Evolutionary conservation across 2,888 invertebrate species (phyloP), one percentile per base, ranked within the genome.

Genomic region (Drosophila lacicola): DNA sequence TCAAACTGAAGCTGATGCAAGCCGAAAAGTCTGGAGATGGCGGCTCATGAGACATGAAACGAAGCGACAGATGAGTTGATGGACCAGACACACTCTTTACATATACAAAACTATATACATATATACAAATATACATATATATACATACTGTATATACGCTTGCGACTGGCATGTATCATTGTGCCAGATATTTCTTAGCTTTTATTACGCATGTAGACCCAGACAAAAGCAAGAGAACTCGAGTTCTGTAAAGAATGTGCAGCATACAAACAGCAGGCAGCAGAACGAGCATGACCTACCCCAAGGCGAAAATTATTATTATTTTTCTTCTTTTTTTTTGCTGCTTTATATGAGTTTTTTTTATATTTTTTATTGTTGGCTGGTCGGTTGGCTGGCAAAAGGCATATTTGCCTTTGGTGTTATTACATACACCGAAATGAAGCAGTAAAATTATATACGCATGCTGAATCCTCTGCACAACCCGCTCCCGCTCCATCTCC

Each of bases 221-320:
- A 67, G 75, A 69, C 53, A 57, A 75, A 70, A 44, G 64, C 61
- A 56, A 58, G 17, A 50, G 57, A 56, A 58, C 44, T 53, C 53
- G 58, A 60, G 34, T 58, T 67, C 60, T 70, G 51, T 70, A 72
- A 72, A 58, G 74, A 61, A 53, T 80, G 82, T 80, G 84, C 79
- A 82, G 70, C 73, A 49, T 14, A 70, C 75, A 84, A 65, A 80
- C 78, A 82, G 66, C 72, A 51, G n/a, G 71, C 78, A 80, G 58
- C 78, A 51, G 41, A 13, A 14, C 42, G 53, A 44, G 54, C 44
- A 84, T 90, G 89, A 89, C 89, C 89, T 90, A 89, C 90, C 89
- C 90, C 90, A 89, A 89, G 89, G 89, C 89, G 75, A 89, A 89
- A 90, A 86, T 74, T 89, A 89, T 89, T 89, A 90, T 90, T 85